Conservation (phyloP, 2,888 invertebrate genomes). For the Ceratothoa steindachneri region DNA sequence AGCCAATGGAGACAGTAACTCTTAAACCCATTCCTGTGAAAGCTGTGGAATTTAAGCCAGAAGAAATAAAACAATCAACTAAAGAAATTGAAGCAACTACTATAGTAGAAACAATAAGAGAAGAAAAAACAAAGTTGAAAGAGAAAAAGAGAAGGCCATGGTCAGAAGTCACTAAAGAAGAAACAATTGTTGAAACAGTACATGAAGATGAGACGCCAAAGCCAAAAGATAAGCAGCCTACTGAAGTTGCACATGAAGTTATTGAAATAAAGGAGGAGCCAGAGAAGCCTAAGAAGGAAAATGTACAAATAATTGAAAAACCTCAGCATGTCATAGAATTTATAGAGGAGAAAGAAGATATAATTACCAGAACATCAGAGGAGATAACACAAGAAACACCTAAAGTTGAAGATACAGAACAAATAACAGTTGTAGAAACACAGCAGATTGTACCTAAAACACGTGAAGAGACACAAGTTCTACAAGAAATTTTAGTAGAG, state of each 20-base stretch:
- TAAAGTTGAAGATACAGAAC: background rate
- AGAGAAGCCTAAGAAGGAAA: conserved; percentile 5
- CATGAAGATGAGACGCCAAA: background rate
- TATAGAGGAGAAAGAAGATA: background rate
- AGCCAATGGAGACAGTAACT: too few species aligned
- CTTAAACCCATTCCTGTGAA: too few species aligned
- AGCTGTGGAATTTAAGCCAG: conserved; percentile 15
- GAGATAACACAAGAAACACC: background rate
- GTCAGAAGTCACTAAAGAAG: background rate
- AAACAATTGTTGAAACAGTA: conserved; percentile 8
- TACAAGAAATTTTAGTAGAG: background rate
- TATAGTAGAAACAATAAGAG: background rate
- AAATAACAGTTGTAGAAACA: background rate
- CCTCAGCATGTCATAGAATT: background rate
- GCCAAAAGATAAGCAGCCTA: background rate
- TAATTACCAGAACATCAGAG: conserved; percentile 3
- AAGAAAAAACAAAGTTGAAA: conserved; percentile 1
- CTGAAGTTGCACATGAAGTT: conserved; percentile 4
- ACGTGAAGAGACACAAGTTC: conserved; percentile 5
- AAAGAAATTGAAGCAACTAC: background rate
- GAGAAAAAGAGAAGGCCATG: background rate
- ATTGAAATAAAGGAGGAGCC: conserved; percentile 9
- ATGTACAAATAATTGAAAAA: background rate
- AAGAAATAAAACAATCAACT: background rate
- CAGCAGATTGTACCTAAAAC: conserved; percentile 9